These are phyloP conservation scores for Perodicticus potto DNA, from an alignment of 2,797 vertebrate species.

Conservation along the genomic window DNA sequence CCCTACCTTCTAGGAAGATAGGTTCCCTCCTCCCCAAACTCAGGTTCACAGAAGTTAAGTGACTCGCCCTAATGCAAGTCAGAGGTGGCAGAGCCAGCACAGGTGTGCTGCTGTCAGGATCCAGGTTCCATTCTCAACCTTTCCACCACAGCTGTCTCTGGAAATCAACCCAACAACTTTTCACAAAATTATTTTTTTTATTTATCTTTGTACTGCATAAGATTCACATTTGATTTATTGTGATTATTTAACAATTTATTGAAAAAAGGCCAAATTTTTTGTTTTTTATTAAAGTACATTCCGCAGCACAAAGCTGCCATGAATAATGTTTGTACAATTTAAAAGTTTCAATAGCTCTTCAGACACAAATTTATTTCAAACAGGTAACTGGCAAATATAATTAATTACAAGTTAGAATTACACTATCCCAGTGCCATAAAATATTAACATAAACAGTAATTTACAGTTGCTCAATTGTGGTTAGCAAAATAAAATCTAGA, in stretches of 20 bases:
- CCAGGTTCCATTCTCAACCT: background rate
- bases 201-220: background rate
- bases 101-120: background rate
- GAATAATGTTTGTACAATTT: conserved; percentile 92
- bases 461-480: conserved; percentile 89
- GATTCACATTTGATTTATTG: conserved; percentile 33
- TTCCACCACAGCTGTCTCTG: background rate
- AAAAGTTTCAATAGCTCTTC: conserved; percentile 91
- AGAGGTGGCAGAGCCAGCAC: background rate
- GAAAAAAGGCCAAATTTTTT: conserved; percentile 86
- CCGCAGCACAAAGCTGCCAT: conserved; percentile 93
- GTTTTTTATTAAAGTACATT: conserved; percentile 93
- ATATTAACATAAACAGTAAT: conserved; percentile 90
- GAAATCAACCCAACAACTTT: background rate
- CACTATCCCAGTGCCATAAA: conserved; percentile 60
- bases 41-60: background rate
- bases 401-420: conserved; percentile 91
- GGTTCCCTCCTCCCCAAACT: background rate
- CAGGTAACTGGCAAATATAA: conserved; percentile 92
- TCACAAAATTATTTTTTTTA: background rate
- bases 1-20: background rate
- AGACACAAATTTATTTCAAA: conserved; percentile 91
- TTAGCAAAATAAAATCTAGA: conserved; percentile 91
- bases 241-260: background rate
- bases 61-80: background rate